Evolutionary conservation across 2,113 vertebrate genomes (phyloP).

Genomic region (Triplophysa rosa): DNA sequence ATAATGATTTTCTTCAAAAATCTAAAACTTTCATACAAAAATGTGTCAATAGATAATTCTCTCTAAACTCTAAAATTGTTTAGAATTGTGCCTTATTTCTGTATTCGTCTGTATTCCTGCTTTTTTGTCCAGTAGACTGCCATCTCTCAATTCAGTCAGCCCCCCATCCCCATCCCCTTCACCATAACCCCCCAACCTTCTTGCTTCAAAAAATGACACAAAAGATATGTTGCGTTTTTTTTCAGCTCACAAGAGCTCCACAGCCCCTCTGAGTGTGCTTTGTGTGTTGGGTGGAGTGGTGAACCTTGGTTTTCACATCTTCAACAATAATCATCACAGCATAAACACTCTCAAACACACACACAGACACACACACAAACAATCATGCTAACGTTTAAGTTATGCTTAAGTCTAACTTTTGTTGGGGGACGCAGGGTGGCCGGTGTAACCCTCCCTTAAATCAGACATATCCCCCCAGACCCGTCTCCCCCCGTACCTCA

Average conservation of each 20-base stretch:
- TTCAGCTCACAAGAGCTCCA: conserved; percentile 59
- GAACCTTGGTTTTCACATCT: conserved; percentile 54
- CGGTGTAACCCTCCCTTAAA: conserved; percentile 54
- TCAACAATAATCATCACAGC: conserved; percentile 54
- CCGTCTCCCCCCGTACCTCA: conserved; percentile 4
- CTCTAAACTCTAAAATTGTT: background rate
- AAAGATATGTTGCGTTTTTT: conserved; percentile 65
- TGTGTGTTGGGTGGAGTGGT: conserved; percentile 53
- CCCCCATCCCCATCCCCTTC: background rate
- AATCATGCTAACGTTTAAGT: conserved; percentile 68
- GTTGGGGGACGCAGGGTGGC: conserved; percentile 64
- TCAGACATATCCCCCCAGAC: conserved; percentile 49
- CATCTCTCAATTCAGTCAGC: background rate
- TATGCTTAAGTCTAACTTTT: conserved; percentile 72
- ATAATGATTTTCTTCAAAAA: no score
- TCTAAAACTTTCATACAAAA: no score
- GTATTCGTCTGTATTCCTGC: no score
- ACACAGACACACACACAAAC: conserved; percentile 16
- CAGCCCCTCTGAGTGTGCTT: conserved; percentile 64
- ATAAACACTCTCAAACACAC: conserved; percentile 1
- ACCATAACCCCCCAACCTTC: no score
- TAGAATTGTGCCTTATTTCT: background rate
- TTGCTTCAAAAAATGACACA: conserved; percentile 59
- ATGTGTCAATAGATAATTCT: background rate
- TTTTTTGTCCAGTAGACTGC: background rate